Percentiles rank a stretch among this genome's conserved stretches.
Conservation (phyloP, 2,113 vertebrate species). For the Dipodomys ordii region DNA sequence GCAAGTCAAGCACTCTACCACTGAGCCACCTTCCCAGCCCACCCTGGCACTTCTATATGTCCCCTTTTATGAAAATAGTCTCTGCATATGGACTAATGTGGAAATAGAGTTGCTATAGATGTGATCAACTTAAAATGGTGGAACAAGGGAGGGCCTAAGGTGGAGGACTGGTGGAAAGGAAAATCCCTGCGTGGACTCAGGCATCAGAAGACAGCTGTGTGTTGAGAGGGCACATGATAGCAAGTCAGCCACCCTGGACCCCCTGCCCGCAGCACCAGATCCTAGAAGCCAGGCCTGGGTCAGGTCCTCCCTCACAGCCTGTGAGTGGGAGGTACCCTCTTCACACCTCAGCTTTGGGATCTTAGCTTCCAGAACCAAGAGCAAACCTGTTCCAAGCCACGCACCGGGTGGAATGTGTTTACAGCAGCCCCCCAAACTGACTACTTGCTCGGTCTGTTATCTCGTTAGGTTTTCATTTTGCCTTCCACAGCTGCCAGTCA, state of each 20-base stretch:
- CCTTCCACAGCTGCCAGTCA: not conserved
- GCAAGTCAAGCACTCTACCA: no score
- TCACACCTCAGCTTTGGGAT: not conserved
- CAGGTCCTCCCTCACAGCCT: not conserved
- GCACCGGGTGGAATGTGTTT: not conserved
- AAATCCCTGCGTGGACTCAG: not conserved
- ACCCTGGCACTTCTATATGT: no score
- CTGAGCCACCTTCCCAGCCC: no score
- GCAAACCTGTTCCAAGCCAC: not conserved
- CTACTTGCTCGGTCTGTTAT: not conserved
- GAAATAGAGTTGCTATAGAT: no score
- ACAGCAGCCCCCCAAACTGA: not conserved
- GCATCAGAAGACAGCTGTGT: not conserved
- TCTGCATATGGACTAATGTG: no score
- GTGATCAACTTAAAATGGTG: not conserved
- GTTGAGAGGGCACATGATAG: not conserved
- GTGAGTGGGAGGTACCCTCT: accelerated
- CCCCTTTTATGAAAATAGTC: not conserved
- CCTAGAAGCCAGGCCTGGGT: accelerated
- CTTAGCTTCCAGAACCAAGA: not conserved
- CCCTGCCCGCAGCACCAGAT: accelerated
- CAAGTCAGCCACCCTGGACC: not conserved
- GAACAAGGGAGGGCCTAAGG: not conserved
- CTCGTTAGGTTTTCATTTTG: not conserved
- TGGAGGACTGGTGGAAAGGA: not conserved